Evolutionary conservation across 2,113 vertebrate genomes (phyloP), one percentile per base, ranked within the genome.

Genomic region (Cyanoramphus novaezelandiae): DNA sequence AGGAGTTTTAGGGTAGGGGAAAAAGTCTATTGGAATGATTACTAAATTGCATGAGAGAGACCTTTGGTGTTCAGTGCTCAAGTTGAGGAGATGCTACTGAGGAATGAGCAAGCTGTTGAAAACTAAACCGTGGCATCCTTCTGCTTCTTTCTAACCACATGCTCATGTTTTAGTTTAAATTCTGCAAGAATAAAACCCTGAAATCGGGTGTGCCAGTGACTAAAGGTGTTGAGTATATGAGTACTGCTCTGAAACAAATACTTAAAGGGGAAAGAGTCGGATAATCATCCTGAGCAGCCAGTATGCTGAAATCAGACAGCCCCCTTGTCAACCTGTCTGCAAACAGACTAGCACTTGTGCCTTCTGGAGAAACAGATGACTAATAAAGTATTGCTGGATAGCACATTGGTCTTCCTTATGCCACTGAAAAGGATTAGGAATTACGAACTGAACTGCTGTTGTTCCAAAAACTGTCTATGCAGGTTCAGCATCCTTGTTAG

Each of bases 91-190:
- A 35, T 75, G n/a, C 14, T 70, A 13, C 37, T 27, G 37, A 75
- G 64, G 43, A 83, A 83, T 70, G 43, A 76, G 47, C 19, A 71
- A 79, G 49, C 44, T 79, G 9, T 47, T 24, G 63, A 59, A 82
- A 90, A 27, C 37, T 39, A 37, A 88, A 62, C 28, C 29, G 17
- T 35, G 33, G 17, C 35, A 41, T 71, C 37, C 44, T 88, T 82
- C 62, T 76, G 35, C 71, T 88, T 86, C n/a, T 33, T 77, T 93
- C 55, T 37, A 81, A 50, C 37, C 31, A 67, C 6, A 20, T 37
- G 19, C 16, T 90, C 77, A 37, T 90, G 74, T 77, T 74, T 85
- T 72, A 77, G 41, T 79, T 74, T 79, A 62, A 80, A 69, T 46
- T 86, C 49, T 62, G 35, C 31, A 79, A 57, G 65, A 89, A 50